A percentile compares a stretch with the other conserved stretches of the same genome.
These are phyloP conservation scores for Cepaea hortensis DNA, from an alignment of 2,888 invertebrate genomes.

Conservation along the genomic window DNA sequence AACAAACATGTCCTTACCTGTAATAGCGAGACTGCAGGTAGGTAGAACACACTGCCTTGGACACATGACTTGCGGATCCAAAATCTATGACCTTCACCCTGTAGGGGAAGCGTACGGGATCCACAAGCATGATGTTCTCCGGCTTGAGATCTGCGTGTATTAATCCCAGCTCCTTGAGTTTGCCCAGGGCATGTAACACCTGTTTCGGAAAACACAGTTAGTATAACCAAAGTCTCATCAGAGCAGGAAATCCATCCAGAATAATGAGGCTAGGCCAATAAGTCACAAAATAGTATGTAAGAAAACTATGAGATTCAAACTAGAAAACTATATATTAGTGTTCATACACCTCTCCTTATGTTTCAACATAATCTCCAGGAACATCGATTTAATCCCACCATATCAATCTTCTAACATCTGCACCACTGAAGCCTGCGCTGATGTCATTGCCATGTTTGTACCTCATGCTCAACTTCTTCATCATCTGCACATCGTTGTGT, in stretches of 20 bases:
- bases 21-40: slow-evolving; percentile 99
- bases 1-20: slow-evolving; percentile 79
- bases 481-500: no score
- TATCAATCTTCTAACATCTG: no score
- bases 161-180: slow-evolving; percentile 97
- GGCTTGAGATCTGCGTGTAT: slow-evolving; percentile 99
- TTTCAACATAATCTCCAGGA: no score
- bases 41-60: slow-evolving; percentile 99
- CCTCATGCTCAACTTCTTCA: no score
- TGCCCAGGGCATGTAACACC: slow-evolving; percentile 87
- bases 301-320: no score
- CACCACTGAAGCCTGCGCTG: no score
- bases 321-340: no score
- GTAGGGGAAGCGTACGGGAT: slow-evolving; percentile 97
- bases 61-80: slow-evolving; percentile 98
- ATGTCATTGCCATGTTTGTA: no score
- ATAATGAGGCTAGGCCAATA: not conserved
- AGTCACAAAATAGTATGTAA: no score
- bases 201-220: not conserved
- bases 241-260: not conserved
- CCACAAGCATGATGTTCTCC: slow-evolving; percentile 99
- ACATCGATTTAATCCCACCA: no score
- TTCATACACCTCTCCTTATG: no score
- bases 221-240: not conserved
- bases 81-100: slow-evolving; percentile 99